A percentile compares a stretch with the other conserved stretches of the same genome.
Evolutionary conservation across 2,797 vertebrate species (phyloP).

Genomic region (Masticophis lateralis): DNA sequence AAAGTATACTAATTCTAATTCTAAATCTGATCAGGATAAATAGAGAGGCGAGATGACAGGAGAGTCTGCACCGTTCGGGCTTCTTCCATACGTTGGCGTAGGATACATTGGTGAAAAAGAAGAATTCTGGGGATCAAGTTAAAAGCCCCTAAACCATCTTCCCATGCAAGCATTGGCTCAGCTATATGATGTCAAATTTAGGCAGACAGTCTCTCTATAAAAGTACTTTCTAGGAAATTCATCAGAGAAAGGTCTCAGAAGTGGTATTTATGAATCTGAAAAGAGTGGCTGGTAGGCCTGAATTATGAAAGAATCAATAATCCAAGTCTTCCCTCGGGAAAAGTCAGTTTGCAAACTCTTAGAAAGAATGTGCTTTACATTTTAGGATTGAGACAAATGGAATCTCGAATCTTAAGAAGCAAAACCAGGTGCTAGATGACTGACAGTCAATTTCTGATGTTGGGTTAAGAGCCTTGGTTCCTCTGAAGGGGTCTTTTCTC

Average conservation of each 20-base stretch:
- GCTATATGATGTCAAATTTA: not conserved
- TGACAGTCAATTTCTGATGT: not conserved
- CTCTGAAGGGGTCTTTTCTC: not conserved
- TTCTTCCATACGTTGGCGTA: not conserved
- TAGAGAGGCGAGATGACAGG: not conserved
- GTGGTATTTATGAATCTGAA: not conserved
- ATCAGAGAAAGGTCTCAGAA: not conserved
- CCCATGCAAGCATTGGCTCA: not conserved
- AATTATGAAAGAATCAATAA: not conserved
- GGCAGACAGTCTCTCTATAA: not conserved
- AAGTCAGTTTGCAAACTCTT: not conserved
- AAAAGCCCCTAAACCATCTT: not conserved
- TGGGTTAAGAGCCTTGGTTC: slow-evolving; percentile 1
- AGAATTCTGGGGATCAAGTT: not conserved
- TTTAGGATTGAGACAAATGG: not conserved
- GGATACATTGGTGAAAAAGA: not conserved
- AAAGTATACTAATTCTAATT: not conserved
- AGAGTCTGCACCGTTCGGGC: not conserved
- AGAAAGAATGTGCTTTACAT: not conserved
- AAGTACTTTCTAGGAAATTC: not conserved
- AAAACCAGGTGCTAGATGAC: not conserved
- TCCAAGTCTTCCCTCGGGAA: too few species aligned
- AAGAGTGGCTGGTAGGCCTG: not conserved
- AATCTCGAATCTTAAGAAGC: not conserved
- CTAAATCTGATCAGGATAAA: not conserved